These are phyloP conservation scores for Zygogramma bicolorata DNA, from an alignment of 2,888 invertebrate species.

Conservation along the genomic window DNA sequence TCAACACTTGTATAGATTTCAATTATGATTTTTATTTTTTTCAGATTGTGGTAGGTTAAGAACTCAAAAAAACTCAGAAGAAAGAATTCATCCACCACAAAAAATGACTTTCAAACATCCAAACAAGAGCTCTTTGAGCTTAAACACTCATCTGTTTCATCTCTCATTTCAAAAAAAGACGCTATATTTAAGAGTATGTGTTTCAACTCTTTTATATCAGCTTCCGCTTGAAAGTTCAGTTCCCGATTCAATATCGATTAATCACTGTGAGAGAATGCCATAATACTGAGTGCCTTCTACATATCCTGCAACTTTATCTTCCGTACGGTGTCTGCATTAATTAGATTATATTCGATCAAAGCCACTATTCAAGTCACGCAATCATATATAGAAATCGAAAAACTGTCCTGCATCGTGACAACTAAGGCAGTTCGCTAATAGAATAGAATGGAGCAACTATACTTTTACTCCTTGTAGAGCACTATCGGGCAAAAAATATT, in stretches of 20 bases:
- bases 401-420: constrained; percentile 17
- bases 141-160: too few relatives aligned
- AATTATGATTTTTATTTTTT: too few relatives aligned
- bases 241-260: neutral
- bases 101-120: too few relatives aligned
- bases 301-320: neutral
- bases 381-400: constrained; percentile 30
- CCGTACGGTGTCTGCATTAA: neutral
- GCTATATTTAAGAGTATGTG: too few relatives aligned
- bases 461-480: constrained; percentile 34
- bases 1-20: too few relatives aligned
- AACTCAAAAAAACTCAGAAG: too few relatives aligned
- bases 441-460: constrained; percentile 15
- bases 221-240: neutral
- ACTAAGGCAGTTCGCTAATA: constrained; percentile 1
- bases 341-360: neutral
- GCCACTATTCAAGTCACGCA: constrained; percentile 21
- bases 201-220: too few relatives aligned
- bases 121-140: too few relatives aligned
- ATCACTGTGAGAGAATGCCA: neutral
- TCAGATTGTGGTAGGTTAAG: too few relatives aligned
- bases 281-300: neutral
- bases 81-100: too few relatives aligned
- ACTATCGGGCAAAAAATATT: neutral
- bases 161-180: too few relatives aligned